phyloP scores from a whole-genome alignment of 1,140 invertebrate genomes.

The Dysdera silvatica region DNA sequence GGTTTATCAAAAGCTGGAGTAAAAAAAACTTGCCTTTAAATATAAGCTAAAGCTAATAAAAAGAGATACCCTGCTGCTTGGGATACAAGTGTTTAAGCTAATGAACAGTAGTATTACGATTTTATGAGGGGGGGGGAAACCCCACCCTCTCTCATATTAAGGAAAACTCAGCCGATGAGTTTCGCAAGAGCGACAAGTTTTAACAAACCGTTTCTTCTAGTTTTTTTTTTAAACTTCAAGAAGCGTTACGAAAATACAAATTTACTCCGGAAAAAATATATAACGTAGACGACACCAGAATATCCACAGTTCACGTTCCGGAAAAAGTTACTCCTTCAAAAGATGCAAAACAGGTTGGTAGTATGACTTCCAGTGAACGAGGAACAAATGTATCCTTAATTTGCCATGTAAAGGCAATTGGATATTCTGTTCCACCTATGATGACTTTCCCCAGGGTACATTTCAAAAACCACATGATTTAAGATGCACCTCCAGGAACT shows the following conservation, averaged over 20 bases:
- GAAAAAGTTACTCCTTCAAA: constrained; percentile 42
- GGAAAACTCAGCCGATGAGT: constrained; percentile 1
- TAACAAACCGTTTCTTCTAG: background rate
- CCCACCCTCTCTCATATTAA: constrained; percentile 3
- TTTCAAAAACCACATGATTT: constrained; percentile 42
- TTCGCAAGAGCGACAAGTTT: constrained; percentile 11
- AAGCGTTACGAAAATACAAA: background rate
- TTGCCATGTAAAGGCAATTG: constrained; percentile 40
- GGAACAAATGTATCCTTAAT: constrained; percentile 44
- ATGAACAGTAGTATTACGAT: constrained; percentile 1
- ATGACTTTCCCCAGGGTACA: constrained; percentile 32
- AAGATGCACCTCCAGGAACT: constrained; percentile 42
- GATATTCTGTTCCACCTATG: constrained; percentile 43
- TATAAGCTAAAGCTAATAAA: constrained; percentile 5
- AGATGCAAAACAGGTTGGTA: constrained; percentile 46
- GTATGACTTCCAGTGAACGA: constrained; percentile 42
- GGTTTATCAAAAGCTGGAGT: background rate
- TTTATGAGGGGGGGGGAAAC: constrained; percentile 5
- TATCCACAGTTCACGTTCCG: constrained; percentile 7
- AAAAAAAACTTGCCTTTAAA: constrained; percentile 5
- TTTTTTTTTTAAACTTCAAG: background rate
- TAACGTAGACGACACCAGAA: constrained; percentile 1
- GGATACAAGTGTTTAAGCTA: constrained; percentile 8
- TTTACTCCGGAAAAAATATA: constrained; percentile 6
- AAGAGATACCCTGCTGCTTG: constrained; percentile 5